Percentiles rank a stretch among this genome's conserved stretches.
These are phyloP conservation scores for Morus bassanus DNA, from an alignment of 2,797 vertebrate genomes.

Conservation along the genomic window DNA sequence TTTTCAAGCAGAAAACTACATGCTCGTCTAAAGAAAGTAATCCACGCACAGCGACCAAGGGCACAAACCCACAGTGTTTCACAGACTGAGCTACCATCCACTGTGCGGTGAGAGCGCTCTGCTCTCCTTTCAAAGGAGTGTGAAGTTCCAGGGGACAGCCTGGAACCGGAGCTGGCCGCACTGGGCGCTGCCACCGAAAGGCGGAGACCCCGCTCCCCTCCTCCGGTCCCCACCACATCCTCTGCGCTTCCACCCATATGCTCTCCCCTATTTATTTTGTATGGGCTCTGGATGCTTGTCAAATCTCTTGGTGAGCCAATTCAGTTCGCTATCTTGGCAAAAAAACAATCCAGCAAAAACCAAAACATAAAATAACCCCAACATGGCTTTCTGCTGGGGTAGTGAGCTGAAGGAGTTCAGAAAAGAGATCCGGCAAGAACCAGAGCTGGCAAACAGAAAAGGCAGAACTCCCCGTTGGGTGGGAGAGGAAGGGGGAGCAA, in stretches of 20 bases:
- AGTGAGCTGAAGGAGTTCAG: neutral
- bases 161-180: neutral
- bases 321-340: conserved; percentile 36
- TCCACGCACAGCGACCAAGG: neutral
- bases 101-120: neutral
- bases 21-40: neutral
- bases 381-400: neutral
- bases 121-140: neutral
- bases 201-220: conserved; percentile 1
- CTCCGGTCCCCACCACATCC: conserved; percentile 32
- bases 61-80: neutral
- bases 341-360: conserved; percentile 18
- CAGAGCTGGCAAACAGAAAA: conserved; percentile 19
- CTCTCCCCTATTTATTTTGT: conserved; percentile 28
- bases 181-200: neutral
- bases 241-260: conserved; percentile 48
- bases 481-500: conserved; percentile 44
- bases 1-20: neutral
- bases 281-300: conserved; percentile 44
- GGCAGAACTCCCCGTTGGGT: conserved; percentile 18
- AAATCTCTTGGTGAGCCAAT: neutral
- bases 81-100: neutral
- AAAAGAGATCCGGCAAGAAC: conserved; percentile 16
- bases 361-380: conserved; percentile 30
- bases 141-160: neutral